Evolutionary conservation across 2,888 invertebrate genomes (phyloP).

Genomic region (Elgonia sp.): DNA sequence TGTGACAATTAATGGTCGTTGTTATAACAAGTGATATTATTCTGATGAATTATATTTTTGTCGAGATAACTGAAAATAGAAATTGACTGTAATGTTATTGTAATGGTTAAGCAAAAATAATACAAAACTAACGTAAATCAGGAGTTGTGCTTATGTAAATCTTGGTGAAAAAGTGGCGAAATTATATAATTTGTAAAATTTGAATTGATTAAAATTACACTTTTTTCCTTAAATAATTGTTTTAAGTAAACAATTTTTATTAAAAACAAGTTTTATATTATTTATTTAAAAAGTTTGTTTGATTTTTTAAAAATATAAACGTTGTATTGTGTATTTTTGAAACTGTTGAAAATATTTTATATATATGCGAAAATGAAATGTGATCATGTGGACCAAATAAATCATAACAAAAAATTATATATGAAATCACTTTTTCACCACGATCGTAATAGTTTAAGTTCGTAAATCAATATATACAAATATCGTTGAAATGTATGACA

Average conservation of each 20-base stretch:
- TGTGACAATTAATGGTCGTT: slow-evolving; percentile 7
- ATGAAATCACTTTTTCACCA: slow-evolving; percentile 10
- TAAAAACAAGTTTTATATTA: too few species aligned
- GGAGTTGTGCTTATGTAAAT: slow-evolving; percentile 15
- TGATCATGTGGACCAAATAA: neutral
- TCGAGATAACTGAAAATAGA: neutral
- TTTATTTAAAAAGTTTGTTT: too few species aligned
- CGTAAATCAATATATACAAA: neutral
- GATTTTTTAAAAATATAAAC: too few species aligned
- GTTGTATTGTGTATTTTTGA: too few species aligned
- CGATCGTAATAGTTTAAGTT: slow-evolving; percentile 3
- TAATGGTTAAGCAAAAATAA: neutral
- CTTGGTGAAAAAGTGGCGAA: slow-evolving; percentile 16
- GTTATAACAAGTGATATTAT: neutral
- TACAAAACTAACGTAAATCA: neutral
- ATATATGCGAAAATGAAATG: too few species aligned
- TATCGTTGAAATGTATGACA: neutral
- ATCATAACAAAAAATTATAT: neutral
- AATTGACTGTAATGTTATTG: slow-evolving; percentile 1
- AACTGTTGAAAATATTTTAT: too few species aligned
- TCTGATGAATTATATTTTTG: neutral
- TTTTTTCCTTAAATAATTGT: too few species aligned
- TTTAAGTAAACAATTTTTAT: too few species aligned
- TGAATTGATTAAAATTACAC: neutral
- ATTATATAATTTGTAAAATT: slow-evolving; percentile 2